Conservation (phyloP, 2,113 vertebrate genomes). For the Dicentrarchus labrax region DNA sequence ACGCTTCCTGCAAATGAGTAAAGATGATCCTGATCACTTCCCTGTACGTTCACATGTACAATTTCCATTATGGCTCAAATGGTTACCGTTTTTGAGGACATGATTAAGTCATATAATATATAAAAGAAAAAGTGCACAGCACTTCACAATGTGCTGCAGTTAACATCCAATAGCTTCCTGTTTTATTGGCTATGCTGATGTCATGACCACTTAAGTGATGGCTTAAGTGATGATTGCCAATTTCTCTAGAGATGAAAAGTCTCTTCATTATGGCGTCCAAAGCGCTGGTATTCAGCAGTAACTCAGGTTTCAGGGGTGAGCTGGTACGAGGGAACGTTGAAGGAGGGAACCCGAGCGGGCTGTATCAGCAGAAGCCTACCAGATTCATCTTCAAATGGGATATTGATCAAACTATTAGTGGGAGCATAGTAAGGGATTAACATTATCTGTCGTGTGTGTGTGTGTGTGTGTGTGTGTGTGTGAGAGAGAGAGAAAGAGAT, state of each 20-base stretch:
- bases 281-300: conserved; percentile 50
- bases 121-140: background rate
- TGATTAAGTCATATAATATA: conserved; percentile 25
- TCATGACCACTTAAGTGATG: conserved; percentile 27
- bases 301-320: conserved; percentile 43
- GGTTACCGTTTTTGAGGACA: background rate
- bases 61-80: conserved; percentile 11
- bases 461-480: background rate
- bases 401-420: conserved; percentile 76
- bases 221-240: conserved; percentile 55
- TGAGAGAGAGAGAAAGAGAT: conserved; percentile 6
- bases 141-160: background rate
- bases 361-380: conserved; percentile 61
- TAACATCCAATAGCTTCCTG: conserved; percentile 10
- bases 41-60: conserved; percentile 84
- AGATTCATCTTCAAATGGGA: conserved; percentile 71
- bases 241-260: conserved; percentile 60
- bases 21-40: conserved; percentile 91
- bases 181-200: conserved; percentile 31
- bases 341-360: conserved; percentile 30
- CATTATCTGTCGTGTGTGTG: conserved; percentile 17
- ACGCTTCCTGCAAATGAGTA: conserved; percentile 95
- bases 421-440: conserved; percentile 48
- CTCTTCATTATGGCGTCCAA: conserved; percentile 58
- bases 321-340: conserved; percentile 9